phyloP scores from a whole-genome alignment of 53 echinoderm and acorn worm species.

The Stichopus horrens region DNA sequence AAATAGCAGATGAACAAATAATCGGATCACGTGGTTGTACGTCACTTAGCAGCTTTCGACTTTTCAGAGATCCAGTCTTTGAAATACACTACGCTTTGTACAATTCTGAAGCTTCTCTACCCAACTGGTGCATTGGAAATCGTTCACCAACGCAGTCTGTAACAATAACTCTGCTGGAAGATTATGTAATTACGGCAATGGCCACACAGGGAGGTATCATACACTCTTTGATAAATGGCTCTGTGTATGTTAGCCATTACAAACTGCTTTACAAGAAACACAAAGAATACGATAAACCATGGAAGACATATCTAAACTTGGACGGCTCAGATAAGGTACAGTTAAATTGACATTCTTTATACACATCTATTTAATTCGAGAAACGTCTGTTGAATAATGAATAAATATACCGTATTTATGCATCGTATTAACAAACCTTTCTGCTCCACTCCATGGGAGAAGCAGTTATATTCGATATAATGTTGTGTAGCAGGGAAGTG shows the following conservation, averaged over 20 bases:
- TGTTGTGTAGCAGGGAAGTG: too few species aligned
- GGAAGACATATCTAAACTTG: slow-evolving; percentile 7
- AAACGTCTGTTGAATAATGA: too few species aligned
- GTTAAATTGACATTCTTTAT: too few species aligned
- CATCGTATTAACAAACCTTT: too few species aligned
- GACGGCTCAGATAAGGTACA: slow-evolving; percentile 21
- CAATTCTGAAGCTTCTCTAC: too few species aligned
- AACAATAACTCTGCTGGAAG: not conserved
- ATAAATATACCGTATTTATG: too few species aligned
- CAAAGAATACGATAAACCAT: not conserved
- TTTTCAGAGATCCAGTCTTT: not conserved
- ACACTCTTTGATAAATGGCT: too few species aligned
- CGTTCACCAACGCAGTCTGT: not conserved
- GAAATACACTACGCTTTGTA: too few species aligned
- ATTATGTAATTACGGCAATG: slow-evolving; percentile 5
- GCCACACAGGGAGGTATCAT: slow-evolving; percentile 18
- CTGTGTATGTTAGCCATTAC: not conserved
- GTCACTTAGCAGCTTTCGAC: not conserved
- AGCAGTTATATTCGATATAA: too few species aligned
- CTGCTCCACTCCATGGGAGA: too few species aligned
- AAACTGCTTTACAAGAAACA: not conserved
- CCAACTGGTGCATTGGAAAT: not conserved
- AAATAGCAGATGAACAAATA: slow-evolving; percentile 7
- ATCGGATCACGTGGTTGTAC: not conserved
- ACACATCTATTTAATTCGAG: too few species aligned